phyloP scores from a whole-genome alignment of 2,113 vertebrate genomes.

The Rynchops niger region DNA sequence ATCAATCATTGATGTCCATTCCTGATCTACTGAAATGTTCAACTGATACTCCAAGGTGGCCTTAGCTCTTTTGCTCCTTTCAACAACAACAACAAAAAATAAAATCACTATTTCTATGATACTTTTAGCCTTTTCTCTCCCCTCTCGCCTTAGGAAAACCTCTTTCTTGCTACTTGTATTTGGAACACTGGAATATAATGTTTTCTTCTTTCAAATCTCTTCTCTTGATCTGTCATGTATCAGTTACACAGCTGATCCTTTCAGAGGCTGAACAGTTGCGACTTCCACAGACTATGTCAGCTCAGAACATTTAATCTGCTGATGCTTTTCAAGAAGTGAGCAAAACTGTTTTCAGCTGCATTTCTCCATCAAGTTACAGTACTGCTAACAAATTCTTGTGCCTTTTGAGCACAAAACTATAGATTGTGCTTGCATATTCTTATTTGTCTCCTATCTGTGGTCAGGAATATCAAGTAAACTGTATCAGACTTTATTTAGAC shows the following conservation, averaged over 20 bases:
- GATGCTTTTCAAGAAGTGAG: neutral
- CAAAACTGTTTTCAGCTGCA: neutral
- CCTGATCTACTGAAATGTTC: neutral
- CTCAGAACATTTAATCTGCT: neutral
- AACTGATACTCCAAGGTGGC: neutral
- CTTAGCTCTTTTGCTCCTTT: neutral
- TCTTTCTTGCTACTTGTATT: neutral
- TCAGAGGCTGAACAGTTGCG: neutral
- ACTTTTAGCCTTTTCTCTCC: neutral
- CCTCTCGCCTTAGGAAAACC: neutral
- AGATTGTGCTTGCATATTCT: neutral
- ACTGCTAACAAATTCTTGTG: neutral
- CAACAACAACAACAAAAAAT: neutral
- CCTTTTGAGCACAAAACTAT: neutral
- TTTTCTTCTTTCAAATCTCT: neutral
- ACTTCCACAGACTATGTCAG: neutral
- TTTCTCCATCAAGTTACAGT: neutral
- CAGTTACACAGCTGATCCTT: neutral
- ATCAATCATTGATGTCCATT: neutral
- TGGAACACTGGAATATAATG: neutral
- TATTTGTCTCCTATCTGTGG: neutral
- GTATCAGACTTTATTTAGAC: neutral
- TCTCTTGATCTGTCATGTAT: neutral
- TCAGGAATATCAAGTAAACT: neutral
- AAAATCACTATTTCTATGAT: neutral